phyloP scores from a whole-genome alignment of 2,797 vertebrate species.

The Phataginus tetradactyla region DNA sequence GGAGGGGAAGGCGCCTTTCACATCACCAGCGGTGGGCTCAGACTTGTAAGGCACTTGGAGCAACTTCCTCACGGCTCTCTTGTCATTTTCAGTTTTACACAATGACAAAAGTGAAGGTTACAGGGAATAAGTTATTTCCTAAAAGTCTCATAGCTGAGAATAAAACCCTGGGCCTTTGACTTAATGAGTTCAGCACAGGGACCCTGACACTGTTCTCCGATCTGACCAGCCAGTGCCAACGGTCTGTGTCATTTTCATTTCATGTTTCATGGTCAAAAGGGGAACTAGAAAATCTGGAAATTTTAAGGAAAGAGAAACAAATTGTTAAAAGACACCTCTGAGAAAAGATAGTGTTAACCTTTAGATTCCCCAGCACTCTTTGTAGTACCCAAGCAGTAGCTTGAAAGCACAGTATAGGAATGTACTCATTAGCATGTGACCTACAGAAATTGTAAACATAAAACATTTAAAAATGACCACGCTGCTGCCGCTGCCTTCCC shows the following conservation, averaged over 20 bases:
- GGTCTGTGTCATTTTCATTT: background rate
- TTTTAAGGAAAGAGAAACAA: background rate
- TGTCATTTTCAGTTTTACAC: background rate
- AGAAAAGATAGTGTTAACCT: background rate
- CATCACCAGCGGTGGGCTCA: background rate
- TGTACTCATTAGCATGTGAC: background rate
- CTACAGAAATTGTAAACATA: slow-evolving; percentile 19
- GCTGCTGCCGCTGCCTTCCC: background rate
- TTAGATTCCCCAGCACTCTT: background rate
- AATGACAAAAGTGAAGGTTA: background rate
- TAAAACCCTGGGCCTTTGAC: background rate
- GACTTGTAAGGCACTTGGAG: background rate
- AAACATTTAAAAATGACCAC: background rate
- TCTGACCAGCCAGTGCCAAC: background rate
- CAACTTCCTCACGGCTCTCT: background rate
- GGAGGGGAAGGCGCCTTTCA: background rate
- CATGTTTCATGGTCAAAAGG: background rate
- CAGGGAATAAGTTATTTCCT: background rate
- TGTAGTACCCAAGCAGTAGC: background rate
- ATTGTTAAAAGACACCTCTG: background rate
- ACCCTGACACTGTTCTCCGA: background rate
- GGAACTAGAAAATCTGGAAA: background rate
- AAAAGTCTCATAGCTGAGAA: background rate
- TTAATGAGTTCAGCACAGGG: background rate
- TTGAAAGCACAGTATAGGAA: background rate